phyloP scores from a whole-genome alignment of 2,113 vertebrate genomes.

The Seriola rivoliana region DNA sequence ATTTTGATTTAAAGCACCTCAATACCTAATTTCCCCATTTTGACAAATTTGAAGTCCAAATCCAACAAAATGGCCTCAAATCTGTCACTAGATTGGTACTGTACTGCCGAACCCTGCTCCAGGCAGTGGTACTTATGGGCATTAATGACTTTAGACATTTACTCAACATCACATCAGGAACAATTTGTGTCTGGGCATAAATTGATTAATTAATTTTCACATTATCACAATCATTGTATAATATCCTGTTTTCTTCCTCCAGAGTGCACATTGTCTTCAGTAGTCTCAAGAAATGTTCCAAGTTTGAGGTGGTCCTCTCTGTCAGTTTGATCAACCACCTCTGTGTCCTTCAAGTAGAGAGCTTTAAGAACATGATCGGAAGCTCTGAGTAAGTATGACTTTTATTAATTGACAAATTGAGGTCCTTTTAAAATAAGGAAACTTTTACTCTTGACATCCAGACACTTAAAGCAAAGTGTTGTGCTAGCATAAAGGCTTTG shows the following conservation, averaged over 20 bases:
- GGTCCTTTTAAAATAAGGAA: not conserved
- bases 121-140: no score
- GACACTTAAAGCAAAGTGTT: no score
- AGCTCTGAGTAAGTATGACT: conserved; percentile 74
- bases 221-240: not conserved
- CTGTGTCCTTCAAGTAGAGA: conserved; percentile 66
- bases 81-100: no score
- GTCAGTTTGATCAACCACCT: conserved; percentile 56
- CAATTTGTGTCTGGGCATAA: no score
- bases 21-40: no score
- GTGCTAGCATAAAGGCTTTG: no score
- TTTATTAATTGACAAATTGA: not conserved
- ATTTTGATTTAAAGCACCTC: not conserved
- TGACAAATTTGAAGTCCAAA: no score
- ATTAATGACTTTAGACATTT: not conserved
- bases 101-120: no score
- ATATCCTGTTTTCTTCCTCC: not conserved
- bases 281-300: conserved; percentile 70
- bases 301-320: conserved; percentile 81
- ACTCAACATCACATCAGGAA: no score
- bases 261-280: conserved; percentile 81
- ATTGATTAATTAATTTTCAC: no score
- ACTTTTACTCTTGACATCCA: not conserved
- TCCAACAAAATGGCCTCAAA: no score
- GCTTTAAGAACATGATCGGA: conserved; percentile 76